Evolutionary conservation across 2,888 invertebrate species (phyloP).

Genomic region (Nemotelus pantherinus): DNA sequence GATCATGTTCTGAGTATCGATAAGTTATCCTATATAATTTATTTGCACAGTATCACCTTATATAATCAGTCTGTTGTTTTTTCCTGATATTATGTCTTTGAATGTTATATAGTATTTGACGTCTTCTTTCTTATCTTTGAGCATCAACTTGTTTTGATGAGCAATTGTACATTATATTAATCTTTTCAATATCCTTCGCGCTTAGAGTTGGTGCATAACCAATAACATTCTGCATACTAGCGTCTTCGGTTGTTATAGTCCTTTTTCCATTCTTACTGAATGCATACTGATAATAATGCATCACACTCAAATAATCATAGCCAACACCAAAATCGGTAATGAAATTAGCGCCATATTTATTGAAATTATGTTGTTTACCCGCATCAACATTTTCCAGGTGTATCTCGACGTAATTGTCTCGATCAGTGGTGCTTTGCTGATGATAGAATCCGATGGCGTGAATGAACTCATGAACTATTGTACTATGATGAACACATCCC

Average conservation of each 20-base stretch:
- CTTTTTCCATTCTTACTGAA: slow-evolving; percentile 75
- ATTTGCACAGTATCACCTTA: too few relatives aligned
- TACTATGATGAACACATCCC: slow-evolving; percentile 64
- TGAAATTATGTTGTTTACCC: slow-evolving; percentile 75
- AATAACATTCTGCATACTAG: slow-evolving; percentile 60
- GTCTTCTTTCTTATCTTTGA: too few relatives aligned
- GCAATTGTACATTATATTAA: slow-evolving; percentile 71
- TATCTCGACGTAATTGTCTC: slow-evolving; percentile 75
- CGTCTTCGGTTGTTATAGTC: slow-evolving; percentile 71
- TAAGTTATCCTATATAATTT: too few relatives aligned
- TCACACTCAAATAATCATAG: slow-evolving; percentile 82
- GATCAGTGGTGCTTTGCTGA: slow-evolving; percentile 79
- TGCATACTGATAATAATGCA: slow-evolving; percentile 80
- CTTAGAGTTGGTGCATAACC: slow-evolving; percentile 77
- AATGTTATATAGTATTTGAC: too few relatives aligned
- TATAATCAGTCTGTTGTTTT: too few relatives aligned
- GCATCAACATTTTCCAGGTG: slow-evolving; percentile 61
- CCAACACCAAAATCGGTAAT: slow-evolving; percentile 72
- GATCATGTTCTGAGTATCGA: too few relatives aligned
- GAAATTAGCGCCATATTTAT: slow-evolving; percentile 68
- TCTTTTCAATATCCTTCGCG: slow-evolving; percentile 72
- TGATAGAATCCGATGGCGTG: slow-evolving; percentile 83
- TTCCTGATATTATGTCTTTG: too few relatives aligned
- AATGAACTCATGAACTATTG: slow-evolving; percentile 79
- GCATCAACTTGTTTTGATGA: not conserved